Evolutionary conservation across 2,888 invertebrate species (phyloP), one percentile per base, ranked within the genome.

Genomic region (Nomada lathburiana): DNA sequence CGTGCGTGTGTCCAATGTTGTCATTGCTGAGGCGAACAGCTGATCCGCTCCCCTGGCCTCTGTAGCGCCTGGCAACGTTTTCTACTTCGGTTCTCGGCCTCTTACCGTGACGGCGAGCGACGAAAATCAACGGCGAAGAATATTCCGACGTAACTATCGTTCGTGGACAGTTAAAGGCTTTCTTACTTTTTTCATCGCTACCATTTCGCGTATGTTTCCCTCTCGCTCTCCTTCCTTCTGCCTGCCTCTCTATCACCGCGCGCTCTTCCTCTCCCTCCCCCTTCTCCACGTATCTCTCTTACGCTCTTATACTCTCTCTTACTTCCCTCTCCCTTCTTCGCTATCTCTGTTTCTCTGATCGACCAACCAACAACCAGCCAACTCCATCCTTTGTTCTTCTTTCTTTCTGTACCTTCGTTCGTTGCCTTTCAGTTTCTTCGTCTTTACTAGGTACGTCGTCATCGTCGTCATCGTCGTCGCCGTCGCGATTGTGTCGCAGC

Each of bases 1-100:
- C 83, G 84, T 86, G 87, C 85, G 90, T 87, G 90, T 86, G 89
- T 91, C 89, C 91, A 92, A 92, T 93, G 93, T 92, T 93, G 92
- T 93, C 91, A 92, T 92, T 92, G 92, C 89, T 87, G 90, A 87
- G 89, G 87, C 90, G 92, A 93, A 93, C 93, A 93, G 93, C 93
- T 93, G 93, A 93, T 92, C 90, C 90, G 89, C 86, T 89, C 90
- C 87, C 88, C 88, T 89, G 76, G 83, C 83, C 85, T 85, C 80
- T 78, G 87, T 74, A 57, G 82, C 75, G 83, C 85, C 83, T 86
- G 80, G 81, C 84, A 76, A 74, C 77, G 74, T 73, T 82, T 74
- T 63, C 64, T 60, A 55, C 60, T 26, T 47, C 11, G 47, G 18
- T 53, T 60, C 59, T 59, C 47, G 26, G n/a, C 52, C 53, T 64